Conservation (phyloP, 1,140 invertebrate species). For the Pachyrhynchus sulphureomaculatus region DNA sequence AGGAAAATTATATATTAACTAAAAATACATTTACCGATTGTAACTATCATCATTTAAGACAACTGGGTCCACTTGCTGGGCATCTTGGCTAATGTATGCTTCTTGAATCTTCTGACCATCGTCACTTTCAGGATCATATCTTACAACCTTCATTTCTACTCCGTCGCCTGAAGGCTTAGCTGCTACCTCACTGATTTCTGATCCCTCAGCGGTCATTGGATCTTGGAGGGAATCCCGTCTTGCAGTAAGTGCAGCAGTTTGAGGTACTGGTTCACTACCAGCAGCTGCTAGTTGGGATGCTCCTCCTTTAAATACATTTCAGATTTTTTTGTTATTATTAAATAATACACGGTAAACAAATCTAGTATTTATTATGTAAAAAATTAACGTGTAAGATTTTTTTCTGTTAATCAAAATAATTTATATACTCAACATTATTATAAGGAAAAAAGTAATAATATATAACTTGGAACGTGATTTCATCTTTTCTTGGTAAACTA, state of each 20-base stretch:
- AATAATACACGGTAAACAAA: too few species aligned
- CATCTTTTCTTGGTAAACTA: too few species aligned
- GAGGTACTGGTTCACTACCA: conserved; percentile 63
- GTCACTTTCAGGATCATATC: conserved; percentile 71
- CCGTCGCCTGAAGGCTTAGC: conserved; percentile 53
- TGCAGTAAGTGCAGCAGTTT: conserved; percentile 27
- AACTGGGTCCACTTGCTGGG: conserved; percentile 72
- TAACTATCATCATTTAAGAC: conserved; percentile 71
- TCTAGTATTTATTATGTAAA: background rate
- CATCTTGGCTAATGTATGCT: conserved; percentile 70
- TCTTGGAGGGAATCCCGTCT: conserved; percentile 18
- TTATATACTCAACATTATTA: too few species aligned
- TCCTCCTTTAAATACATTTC: conserved; percentile 57
- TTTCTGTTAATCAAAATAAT: too few species aligned
- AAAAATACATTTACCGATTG: conserved; percentile 53
- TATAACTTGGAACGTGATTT: too few species aligned
- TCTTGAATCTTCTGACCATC: conserved; percentile 71
- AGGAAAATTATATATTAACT: background rate
- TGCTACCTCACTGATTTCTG: conserved; percentile 56
- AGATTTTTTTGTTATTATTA: too few species aligned
- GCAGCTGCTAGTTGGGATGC: conserved; percentile 62
- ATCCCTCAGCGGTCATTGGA: conserved; percentile 52
- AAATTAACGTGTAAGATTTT: too few species aligned
- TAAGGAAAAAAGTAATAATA: too few species aligned
- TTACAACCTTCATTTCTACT: conserved; percentile 82